Base-by-base conservation (phyloP, 1,140 invertebrate species). In the Cryptotermes secundus region DNA sequence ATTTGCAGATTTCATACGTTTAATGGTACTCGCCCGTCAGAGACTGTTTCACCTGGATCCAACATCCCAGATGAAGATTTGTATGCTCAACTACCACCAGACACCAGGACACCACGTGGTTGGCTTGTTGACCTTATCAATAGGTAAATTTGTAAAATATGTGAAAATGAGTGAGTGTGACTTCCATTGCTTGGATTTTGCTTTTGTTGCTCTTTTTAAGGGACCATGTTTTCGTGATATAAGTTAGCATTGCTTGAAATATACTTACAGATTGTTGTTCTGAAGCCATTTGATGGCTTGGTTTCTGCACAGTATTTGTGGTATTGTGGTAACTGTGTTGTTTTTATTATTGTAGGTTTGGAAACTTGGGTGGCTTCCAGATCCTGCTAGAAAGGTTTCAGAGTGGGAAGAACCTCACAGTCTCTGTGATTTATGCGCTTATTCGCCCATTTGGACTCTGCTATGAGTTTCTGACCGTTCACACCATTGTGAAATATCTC, bases 61-160 rank as follows among this genome's bases (percentile, higher is more conserved):
- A 93, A 92, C 87, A 90, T 93, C 84, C 89, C 92, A 81, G 94
- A 96, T 87, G 93, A 95, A 89, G 95, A 96, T 89, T 90, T 97
- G 86, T 98, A 93, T 93, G 97, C 97, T 45, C 92, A 93, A 88
- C 93, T 95, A 85, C 94, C 96, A 81, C 91, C 93, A 85, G 96
- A 97, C 89, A 92, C 93, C 35, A 92, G 95, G 86, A 94, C 92
- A 88, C 94, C 94, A 72, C 92, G 96, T 88, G 97, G 97, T 80
- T 99, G 98, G 97, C 93, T 99, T 53, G 96, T 99, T 83, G 97
- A 99, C 93, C 92, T 99, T 85, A 96, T 99, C 84, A 99, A 99
- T 92, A 93, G 93, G 92, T 94, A 90, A 49, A 49, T 49, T 49
- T 49, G 45, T 22, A 49, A 19, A 14, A 22, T 49, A 19, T 49